phyloP scores from a whole-genome alignment of 2,797 vertebrate genomes.

The Acrocephalus scirpaceus region DNA sequence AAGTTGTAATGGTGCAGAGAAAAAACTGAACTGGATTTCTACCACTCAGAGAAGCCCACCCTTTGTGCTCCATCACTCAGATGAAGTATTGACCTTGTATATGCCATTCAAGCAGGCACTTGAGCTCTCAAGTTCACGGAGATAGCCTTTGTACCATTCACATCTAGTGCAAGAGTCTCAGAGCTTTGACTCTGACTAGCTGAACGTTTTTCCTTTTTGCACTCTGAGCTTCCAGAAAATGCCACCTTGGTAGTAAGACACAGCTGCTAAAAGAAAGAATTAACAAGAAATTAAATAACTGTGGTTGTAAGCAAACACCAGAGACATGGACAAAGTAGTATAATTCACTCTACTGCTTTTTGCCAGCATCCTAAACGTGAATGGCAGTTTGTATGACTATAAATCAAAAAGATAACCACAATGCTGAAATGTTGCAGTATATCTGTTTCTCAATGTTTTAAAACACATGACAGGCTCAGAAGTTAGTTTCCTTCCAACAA shows the following conservation, averaged over 20 bases:
- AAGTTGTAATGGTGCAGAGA: background rate
- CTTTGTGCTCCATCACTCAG: background rate
- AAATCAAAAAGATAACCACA: fast-evolving
- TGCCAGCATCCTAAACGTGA: fast-evolving
- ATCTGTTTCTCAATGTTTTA: background rate
- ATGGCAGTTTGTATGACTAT: fast-evolving
- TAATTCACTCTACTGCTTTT: background rate
- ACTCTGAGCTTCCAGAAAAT: background rate
- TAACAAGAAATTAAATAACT: background rate
- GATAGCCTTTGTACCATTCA: background rate
- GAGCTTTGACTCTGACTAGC: background rate
- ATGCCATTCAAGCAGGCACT: background rate
- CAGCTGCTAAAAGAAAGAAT: background rate
- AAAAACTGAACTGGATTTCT: background rate
- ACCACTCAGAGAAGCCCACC: background rate
- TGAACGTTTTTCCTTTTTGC: background rate
- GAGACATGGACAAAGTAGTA: fast-evolving
- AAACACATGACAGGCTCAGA: background rate
- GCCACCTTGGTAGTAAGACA: background rate
- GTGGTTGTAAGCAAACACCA: background rate
- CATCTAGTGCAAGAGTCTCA: background rate
- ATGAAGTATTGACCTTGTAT: background rate
- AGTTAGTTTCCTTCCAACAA: background rate
- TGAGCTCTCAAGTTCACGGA: background rate
- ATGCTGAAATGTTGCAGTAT: background rate